Conservation (phyloP, 2,888 invertebrate species). For the Cephus sareptanus region DNA sequence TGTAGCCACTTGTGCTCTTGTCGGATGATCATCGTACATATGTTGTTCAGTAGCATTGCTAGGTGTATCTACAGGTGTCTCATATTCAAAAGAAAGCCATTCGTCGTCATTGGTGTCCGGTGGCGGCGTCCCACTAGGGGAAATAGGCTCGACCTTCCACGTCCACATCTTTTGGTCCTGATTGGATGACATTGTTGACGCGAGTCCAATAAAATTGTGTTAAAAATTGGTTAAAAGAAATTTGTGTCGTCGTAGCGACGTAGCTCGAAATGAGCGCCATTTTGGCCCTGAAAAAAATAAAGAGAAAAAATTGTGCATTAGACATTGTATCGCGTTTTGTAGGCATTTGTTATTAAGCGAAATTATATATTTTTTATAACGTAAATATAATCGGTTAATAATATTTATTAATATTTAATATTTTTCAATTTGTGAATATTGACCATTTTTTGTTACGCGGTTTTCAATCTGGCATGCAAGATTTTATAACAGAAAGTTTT, state of each 20-base stretch:
- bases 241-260: slow-evolving; percentile 74
- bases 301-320: background rate
- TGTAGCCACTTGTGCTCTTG: slow-evolving; percentile 71
- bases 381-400: too few species aligned
- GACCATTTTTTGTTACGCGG: too few species aligned
- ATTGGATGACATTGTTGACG: slow-evolving; percentile 46
- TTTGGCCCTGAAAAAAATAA: slow-evolving; percentile 76
- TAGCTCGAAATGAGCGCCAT: slow-evolving; percentile 81
- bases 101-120: slow-evolving; percentile 55
- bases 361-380: background rate
- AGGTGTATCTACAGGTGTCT: slow-evolving; percentile 44
- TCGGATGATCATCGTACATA: slow-evolving; percentile 54
- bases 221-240: slow-evolving; percentile 53
- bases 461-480: background rate
- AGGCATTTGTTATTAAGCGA: background rate
- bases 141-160: slow-evolving; percentile 70
- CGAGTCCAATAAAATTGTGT: slow-evolving; percentile 44
- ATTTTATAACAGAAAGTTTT: background rate
- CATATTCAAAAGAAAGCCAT: slow-evolving; percentile 57
- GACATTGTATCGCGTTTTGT: background rate
- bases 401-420: too few species aligned
- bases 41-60: slow-evolving; percentile 39
- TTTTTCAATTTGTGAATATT: too few species aligned
- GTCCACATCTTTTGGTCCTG: slow-evolving; percentile 51
- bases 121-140: slow-evolving; percentile 66